Base-by-base conservation (phyloP, 1,140 invertebrate species). In the Solenopsis fugax region DNA sequence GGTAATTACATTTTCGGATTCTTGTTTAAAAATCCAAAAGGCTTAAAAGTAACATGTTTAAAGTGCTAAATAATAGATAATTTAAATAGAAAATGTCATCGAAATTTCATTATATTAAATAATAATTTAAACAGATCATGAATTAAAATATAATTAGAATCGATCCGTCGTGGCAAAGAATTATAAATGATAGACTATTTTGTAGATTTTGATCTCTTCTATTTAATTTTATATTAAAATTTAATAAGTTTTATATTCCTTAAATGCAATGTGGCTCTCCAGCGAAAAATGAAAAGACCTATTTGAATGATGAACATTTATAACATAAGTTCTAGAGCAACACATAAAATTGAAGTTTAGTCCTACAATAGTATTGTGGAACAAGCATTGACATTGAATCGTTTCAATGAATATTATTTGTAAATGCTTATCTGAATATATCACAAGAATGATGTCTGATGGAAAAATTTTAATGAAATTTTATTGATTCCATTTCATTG, bases 301-400 rank as follows among this genome's bases (percentile, higher is more conserved):
- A 87, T 71, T 2, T 7, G 37, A 75, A 34, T 16, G 12, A 2
- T 75, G 16, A 76, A 72, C 87, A 58, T 75, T 76, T 41, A 88
- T 88, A 45, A 84, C 12, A 52, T 58, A 58, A 71, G 76, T 65
- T 65, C n/a, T 52, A 41, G 24, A 87, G 67, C 10, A 21, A 37
- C 3, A n/a, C 18, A 65, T 73, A 12, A 10, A 73, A 52, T 54
- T 73, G 24, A 73, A 54, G 6, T 54, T 6, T 13, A 60, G 45
- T 60, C 9, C 16, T 45, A 16, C 16, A 60, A 76, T 41, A 58
- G 1, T 2, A 73, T 58, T 76, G 29, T 56, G n/a, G 5, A 5
- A 73, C 12, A 52, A 52, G 29, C 1, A 0, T 72, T 29, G 18
- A 75, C 1, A 75, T 21, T 58, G 24, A 58, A 75, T 75, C 4